Evolutionary conservation across 2,113 vertebrate genomes (phyloP), one percentile per base, ranked within the genome.

Genomic region (Pachypanchax playfairii): DNA sequence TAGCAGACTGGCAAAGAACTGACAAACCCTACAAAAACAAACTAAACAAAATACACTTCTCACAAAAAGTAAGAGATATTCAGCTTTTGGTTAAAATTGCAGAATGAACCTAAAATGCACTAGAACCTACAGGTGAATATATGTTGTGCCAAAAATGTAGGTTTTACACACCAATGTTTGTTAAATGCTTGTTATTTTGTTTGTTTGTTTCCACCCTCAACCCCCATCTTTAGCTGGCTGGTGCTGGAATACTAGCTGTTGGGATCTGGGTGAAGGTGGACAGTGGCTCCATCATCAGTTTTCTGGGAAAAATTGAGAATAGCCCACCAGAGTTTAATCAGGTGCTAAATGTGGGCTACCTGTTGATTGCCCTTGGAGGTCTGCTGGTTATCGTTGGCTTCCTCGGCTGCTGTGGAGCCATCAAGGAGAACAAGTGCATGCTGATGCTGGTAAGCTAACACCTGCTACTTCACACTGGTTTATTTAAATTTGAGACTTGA

Each of bases 211-310:
- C 38, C 12, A 24, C 25, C 5, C 25, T n/a, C n/a, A n/a, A n/a
- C n/a, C 14, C 29, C 65, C 39, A 35, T 3, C 6, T 12, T 17
- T 83, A 94, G 94, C 2, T 94, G 66, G 91, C 91, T 0, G 94
- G 94, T 22, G 73, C 33, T 1, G 85, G 72, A 43, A 75, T 95
- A 65, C 78, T 94, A 52, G 92, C 87, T 0, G 85, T 95, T 3
- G 93, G 93, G 13, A 89, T 94, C 75, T 94, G 93, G 92, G 88
- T 94, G 61, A 94, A 94, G 62, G 90, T 93, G 77, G 92, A 94
- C 73, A 91, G 87, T 1, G 57, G 83, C 31, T 93, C 92, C 21
- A 35, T 94, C 67, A 10, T 90, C 18, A 26, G 25, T 9, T 36
- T 93, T 50, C 75, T 94, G 0, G 83, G 80, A 11, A 59, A 76